Evolutionary conservation across 1,140 invertebrate genomes (phyloP), one percentile per base, ranked within the genome.

Genomic region (Diachasmimorpha longicaudata): DNA sequence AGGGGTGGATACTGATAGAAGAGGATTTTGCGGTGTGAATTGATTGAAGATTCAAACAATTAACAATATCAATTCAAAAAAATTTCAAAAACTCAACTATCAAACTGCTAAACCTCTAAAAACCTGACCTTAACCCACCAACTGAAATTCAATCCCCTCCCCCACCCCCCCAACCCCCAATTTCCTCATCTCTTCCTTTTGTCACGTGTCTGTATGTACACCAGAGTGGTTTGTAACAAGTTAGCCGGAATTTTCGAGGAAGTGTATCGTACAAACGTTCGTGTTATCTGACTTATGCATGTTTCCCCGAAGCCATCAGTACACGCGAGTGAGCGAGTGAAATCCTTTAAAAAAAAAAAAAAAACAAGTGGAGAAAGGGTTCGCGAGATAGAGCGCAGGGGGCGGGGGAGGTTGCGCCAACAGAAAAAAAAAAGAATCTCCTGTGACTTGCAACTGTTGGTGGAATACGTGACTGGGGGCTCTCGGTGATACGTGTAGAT

Each of bases 261-360:
- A 66, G 37, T 44, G 23, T 68, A 68, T 68, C n/a, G n/a, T 68
- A 46, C 19, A 63, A 70, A 44, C 46, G 72, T 72, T 78, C 77
- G 77, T 78, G 79, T 79, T 76, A 76, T 79, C 80, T 84, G 83
- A 86, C 84, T 85, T 85, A 85, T 85, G 82, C 81, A 85, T 85
- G 80, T 75, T 78, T 77, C 72, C 67, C 67, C 70, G 52, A 63
- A 79, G 82, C 80, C 79, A 78, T 79, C 78, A 82, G 80, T 68
- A 80, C 82, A 83, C 81, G 80, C 79, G 78, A 76, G 74, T 81
- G 48, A 46, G 74, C 81, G 48, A 46, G 48, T 2, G 48, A 11
- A 4, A 10, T 42, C 9, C 3, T 42, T 10, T 10, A 39, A 39
- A 81, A 75, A 78, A 63, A 75, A 71, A 75, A 68, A 44, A 58